Evolutionary conservation across 53 echinoderm and acorn worm genomes (phyloP), one percentile per base, ranked within the genome.

Genomic region (Paracentrotus lividus): DNA sequence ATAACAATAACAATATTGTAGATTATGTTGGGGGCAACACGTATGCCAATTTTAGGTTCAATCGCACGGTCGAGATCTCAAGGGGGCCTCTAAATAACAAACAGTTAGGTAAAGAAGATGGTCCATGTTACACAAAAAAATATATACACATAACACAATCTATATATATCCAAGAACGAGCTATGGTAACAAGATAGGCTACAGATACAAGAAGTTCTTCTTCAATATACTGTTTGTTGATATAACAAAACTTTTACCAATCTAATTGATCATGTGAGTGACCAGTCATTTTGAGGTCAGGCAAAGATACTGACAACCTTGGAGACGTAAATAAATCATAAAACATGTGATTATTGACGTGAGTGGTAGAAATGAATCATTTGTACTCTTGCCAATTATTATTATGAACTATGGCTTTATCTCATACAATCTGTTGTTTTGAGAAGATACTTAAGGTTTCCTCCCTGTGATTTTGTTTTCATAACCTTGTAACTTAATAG

Each of bases 281-380:
- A 85, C 32, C 86, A 18, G n/a, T 53, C 15, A 53, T 85, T 49
- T 85, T 55, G 15, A 55, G 51, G n/a, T 51, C 20, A 85, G 47
- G 86, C 2, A 34, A 33, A 34, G 34, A 38, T 49, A 21, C 32
- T 85, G 49, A 51, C 47, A 53, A 34, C 51, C 21, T 49, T 12
- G 8, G 24, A 53, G 13, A 49, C 86, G 32, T 0, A 85, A 85
- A 16, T 85, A 2, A 31, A 5, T 18, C 38, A 34, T 9, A 85
- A 51, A 51, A 8, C 38, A 51, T 85, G 49, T 51, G 86, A 51
- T 53, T 85, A 31, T 84, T 38, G 38, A 64, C 27, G 9, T 31
- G n/a, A n/a, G 64, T 29, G 40, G 4, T 18, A 72, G 72, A 72
- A 40, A 72, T 72, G 72, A 72, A 72, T 72, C 72, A 72, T 21